A percentile compares a stretch with the other conserved stretches of the same genome.
phyloP scores from a whole-genome alignment of 2,888 invertebrate species.

The Chrysotoxum bicinctum region DNA sequence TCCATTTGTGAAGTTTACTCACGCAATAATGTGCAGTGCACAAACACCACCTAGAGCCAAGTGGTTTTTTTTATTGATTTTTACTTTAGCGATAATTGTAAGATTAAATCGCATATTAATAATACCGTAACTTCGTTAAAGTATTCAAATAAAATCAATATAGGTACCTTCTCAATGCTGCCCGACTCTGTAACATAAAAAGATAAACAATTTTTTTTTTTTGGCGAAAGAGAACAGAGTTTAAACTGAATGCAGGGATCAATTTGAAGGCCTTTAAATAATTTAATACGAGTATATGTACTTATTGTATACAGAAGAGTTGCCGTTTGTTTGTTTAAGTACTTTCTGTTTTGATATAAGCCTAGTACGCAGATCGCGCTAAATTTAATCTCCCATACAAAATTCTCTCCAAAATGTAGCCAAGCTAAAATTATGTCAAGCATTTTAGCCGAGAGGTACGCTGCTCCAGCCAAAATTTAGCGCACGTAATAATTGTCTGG shows the following conservation, averaged over 20 bases:
- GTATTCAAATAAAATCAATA: constrained; percentile 54
- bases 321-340: not conserved
- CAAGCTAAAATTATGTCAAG: too few relatives aligned
- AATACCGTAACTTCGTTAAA: constrained; percentile 38
- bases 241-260: not conserved
- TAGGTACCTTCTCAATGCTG: not conserved
- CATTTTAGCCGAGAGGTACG: too few relatives aligned
- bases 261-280: not conserved
- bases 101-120: constrained; percentile 60
- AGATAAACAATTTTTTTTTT: not conserved
- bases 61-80: constrained; percentile 2
- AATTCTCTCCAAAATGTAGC: too few relatives aligned
- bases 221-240: not conserved
- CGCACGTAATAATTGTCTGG: too few relatives aligned
- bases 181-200: not conserved
- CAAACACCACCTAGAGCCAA: constrained; percentile 19
- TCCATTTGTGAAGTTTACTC: constrained; percentile 56
- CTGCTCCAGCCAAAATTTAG: too few relatives aligned
- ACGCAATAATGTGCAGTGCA: constrained; percentile 47
- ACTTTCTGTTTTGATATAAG: not conserved
- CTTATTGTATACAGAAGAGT: not conserved
- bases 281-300: not conserved
- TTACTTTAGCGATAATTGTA: constrained; percentile 45
- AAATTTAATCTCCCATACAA: too few relatives aligned
- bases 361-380: too few relatives aligned